phyloP scores from a whole-genome alignment of 2,888 invertebrate species.

The Allacma fusca region DNA sequence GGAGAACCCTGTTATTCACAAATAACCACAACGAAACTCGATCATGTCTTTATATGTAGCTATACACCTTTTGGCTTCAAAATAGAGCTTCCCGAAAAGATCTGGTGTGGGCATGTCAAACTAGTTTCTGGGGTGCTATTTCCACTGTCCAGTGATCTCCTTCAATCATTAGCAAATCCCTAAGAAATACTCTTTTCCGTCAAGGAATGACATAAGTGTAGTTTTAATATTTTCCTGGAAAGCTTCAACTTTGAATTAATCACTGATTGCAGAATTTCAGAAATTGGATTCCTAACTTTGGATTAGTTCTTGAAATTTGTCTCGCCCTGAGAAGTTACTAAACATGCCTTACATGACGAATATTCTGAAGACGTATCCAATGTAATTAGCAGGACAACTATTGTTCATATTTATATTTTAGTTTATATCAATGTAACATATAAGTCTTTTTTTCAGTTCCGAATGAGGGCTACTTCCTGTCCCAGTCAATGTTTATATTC shows the following conservation, averaged over 20 bases:
- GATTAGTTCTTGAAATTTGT: slow-evolving; percentile 69
- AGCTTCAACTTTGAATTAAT: neutral
- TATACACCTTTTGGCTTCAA: neutral
- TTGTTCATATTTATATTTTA: slow-evolving; percentile 64
- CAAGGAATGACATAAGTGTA: slow-evolving; percentile 85
- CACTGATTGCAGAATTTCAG: slow-evolving; percentile 38
- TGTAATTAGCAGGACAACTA: slow-evolving; percentile 57
- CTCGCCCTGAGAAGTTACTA: slow-evolving; percentile 66
- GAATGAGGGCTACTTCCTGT: slow-evolving; percentile 70
- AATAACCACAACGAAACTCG: neutral
- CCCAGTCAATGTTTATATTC: slow-evolving; percentile 69
- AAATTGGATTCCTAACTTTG: slow-evolving; percentile 72
- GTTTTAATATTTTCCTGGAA: neutral
- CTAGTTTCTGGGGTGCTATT: slow-evolving; percentile 97
- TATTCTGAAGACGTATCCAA: slow-evolving; percentile 62
- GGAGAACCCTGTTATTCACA: too few species aligned
- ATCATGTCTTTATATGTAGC: neutral
- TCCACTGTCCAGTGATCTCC: slow-evolving; percentile 98
- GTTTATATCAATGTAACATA: slow-evolving; percentile 61
- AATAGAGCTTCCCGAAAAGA: slow-evolving; percentile 51
- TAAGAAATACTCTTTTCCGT: slow-evolving; percentile 92
- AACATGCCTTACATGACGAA: slow-evolving; percentile 66
- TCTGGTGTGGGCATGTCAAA: slow-evolving; percentile 95
- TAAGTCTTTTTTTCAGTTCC: slow-evolving; percentile 63
- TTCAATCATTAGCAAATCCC: slow-evolving; percentile 96